Evolutionary conservation across 30 jellyfish, hydroid and myxozoan genomes (phyloP).

Genomic region (Morbakka virulenta): DNA sequence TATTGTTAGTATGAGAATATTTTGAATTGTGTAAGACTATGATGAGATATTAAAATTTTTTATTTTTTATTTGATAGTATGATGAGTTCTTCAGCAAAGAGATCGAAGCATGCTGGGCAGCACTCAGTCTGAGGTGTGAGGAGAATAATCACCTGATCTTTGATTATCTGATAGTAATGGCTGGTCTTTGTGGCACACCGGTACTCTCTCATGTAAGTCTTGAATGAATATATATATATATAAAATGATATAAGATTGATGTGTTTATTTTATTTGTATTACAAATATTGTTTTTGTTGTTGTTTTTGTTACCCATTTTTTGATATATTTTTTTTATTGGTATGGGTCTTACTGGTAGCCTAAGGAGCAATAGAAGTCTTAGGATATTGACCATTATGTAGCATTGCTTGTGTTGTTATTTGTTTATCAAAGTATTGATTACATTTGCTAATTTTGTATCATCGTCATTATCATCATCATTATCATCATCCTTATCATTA

Average conservation of each 20-base stretch:
- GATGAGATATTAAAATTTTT: background rate
- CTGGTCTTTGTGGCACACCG: slow-evolving; percentile 97
- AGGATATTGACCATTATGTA: background rate
- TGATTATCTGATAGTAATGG: slow-evolving; percentile 87
- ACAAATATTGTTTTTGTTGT: no score
- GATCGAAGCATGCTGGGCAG: slow-evolving; percentile 90
- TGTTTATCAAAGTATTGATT: background rate
- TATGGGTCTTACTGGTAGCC: no score
- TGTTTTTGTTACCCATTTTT: background rate
- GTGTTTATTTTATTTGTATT: background rate
- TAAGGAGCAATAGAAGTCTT: no score
- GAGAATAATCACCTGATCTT: slow-evolving; percentile 64
- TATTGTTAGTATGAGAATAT: no score
- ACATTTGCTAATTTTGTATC: no score
- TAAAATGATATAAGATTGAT: background rate
- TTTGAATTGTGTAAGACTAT: background rate
- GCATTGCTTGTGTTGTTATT: background rate
- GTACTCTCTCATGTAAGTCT: slow-evolving; percentile 91
- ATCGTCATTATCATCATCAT: no score
- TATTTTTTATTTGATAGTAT: slow-evolving; percentile 52
- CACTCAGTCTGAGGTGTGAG: slow-evolving; percentile 84
- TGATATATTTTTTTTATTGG: no score
- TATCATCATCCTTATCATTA: no score
- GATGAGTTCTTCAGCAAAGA: slow-evolving; percentile 98
- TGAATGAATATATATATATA: background rate